These are phyloP conservation scores for Solea solea DNA, from an alignment of 2,113 vertebrate genomes.

Conservation along the genomic window DNA sequence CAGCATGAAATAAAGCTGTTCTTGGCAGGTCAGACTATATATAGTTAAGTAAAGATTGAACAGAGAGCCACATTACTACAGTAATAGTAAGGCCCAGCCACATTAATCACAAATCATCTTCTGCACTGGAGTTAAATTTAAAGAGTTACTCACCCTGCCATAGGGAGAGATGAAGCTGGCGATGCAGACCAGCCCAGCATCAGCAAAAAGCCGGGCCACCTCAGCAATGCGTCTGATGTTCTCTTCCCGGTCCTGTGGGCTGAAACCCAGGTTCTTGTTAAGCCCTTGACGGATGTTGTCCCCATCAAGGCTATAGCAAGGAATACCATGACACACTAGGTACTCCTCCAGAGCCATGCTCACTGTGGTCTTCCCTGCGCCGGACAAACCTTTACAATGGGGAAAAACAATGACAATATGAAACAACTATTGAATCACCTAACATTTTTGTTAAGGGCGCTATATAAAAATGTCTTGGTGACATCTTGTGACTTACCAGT, in stretches of 20 bases:
- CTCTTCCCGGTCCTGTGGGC: conserved; percentile 95
- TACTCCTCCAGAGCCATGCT: conserved; percentile 99
- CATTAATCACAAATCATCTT: not conserved
- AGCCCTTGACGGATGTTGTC: conserved; percentile 98
- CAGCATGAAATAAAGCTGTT: not conserved
- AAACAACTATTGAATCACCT: not conserved
- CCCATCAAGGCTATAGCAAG: conserved; percentile 95
- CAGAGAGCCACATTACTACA: not conserved
- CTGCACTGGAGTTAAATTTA: not conserved
- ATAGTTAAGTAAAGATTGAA: not conserved
- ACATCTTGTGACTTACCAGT: conserved; percentile 83
- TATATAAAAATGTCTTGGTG: not conserved
- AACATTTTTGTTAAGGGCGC: not conserved
- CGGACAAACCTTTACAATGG: conserved; percentile 86
- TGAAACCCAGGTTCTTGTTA: conserved; percentile 97
- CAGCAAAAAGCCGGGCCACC: conserved; percentile 96
- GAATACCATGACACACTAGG: conserved; percentile 96
- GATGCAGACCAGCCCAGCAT: conserved; percentile 96
- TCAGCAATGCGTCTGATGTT: conserved; percentile 97
- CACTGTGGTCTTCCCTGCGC: conserved; percentile 97
- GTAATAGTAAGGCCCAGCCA: not conserved
- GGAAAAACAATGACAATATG: not conserved
- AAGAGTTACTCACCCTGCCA: conserved; percentile 83
- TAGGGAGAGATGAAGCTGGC: conserved; percentile 98
- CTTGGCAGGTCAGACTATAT: not conserved